These are phyloP conservation scores for Plagiodera versicolora DNA, from an alignment of 2,888 invertebrate genomes.

Conservation along the genomic window DNA sequence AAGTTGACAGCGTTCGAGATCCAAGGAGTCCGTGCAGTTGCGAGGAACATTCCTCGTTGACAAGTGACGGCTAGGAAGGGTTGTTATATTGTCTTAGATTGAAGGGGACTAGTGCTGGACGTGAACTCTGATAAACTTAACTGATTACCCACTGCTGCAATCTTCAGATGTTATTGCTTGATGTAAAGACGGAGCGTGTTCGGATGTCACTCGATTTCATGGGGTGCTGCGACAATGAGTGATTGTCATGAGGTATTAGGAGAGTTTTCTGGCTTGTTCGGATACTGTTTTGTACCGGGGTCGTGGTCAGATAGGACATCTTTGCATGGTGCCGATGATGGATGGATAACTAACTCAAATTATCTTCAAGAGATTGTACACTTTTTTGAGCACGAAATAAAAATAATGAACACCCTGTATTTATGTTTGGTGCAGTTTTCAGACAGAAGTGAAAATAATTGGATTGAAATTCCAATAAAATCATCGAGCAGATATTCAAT, in stretches of 20 bases:
- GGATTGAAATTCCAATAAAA: no score
- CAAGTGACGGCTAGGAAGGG: conserved; percentile 52
- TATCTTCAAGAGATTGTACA: no score
- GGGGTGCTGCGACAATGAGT: not conserved
- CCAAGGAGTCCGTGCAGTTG: conserved; percentile 44
- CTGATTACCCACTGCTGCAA: conserved; percentile 37
- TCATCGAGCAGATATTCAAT: no score
- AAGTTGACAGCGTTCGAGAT: conserved; percentile 43
- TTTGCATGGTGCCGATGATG: no score
- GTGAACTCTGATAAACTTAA: conserved; percentile 39
- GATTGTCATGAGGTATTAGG: not conserved
- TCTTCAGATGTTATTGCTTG: conserved; percentile 29
- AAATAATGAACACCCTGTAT: no score
- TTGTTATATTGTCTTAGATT: conserved; percentile 46
- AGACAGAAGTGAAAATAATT: no score
- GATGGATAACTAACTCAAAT: no score
- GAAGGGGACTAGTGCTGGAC: conserved; percentile 35
- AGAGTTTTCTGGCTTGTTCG: not conserved
- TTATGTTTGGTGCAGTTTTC: no score
- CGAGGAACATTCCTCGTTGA: conserved; percentile 47
- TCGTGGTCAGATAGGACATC: not conserved
- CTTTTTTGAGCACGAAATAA: no score
- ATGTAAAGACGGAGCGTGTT: conserved; percentile 14
- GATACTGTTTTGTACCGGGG: not conserved
- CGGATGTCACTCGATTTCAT: not conserved